These are phyloP conservation scores for Eulithis prunata DNA, from an alignment of 2,888 invertebrate species.

Conservation along the genomic window DNA sequence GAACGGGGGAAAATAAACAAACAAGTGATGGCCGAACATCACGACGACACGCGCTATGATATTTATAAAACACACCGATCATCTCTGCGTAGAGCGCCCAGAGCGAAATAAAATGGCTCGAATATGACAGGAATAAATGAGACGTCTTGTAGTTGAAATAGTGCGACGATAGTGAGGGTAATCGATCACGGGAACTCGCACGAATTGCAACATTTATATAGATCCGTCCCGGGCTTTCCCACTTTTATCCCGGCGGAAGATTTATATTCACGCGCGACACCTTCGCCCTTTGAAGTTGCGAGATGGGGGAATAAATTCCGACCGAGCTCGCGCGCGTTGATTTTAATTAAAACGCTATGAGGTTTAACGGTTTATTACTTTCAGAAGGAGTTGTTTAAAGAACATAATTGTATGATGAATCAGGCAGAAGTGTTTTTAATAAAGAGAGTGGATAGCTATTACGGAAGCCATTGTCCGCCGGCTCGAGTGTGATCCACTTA, in stretches of 20 bases:
- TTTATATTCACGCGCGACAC: slow-evolving; percentile 77
- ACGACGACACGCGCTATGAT: slow-evolving; percentile 37
- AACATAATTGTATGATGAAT: slow-evolving; percentile 42
- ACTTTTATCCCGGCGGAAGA: slow-evolving; percentile 71
- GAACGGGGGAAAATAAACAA: slow-evolving; percentile 53
- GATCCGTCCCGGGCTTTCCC: slow-evolving; percentile 66
- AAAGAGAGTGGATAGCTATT: slow-evolving; percentile 64
- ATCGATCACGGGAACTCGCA: slow-evolving; percentile 71
- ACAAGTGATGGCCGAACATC: slow-evolving; percentile 40
- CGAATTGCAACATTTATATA: slow-evolving; percentile 78
- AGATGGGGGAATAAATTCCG: slow-evolving; percentile 74
- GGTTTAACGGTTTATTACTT: slow-evolving; percentile 58
- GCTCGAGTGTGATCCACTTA: slow-evolving; percentile 73
- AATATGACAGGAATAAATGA: slow-evolving; percentile 75
- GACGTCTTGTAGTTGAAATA: slow-evolving; percentile 74
- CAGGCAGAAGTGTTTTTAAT: slow-evolving; percentile 41
- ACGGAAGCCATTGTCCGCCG: slow-evolving; percentile 64
- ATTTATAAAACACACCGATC: slow-evolving; percentile 56
- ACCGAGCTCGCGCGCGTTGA: slow-evolving; percentile 62
- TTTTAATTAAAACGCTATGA: slow-evolving; percentile 79
- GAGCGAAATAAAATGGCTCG: slow-evolving; percentile 60
- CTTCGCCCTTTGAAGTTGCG: slow-evolving; percentile 79
- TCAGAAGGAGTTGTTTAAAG: slow-evolving; percentile 35
- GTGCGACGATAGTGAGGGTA: slow-evolving; percentile 67
- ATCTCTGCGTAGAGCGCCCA: slow-evolving; percentile 56